Evolutionary conservation across 1,140 invertebrate genomes (phyloP).

Genomic region (Papilio xuthus): DNA sequence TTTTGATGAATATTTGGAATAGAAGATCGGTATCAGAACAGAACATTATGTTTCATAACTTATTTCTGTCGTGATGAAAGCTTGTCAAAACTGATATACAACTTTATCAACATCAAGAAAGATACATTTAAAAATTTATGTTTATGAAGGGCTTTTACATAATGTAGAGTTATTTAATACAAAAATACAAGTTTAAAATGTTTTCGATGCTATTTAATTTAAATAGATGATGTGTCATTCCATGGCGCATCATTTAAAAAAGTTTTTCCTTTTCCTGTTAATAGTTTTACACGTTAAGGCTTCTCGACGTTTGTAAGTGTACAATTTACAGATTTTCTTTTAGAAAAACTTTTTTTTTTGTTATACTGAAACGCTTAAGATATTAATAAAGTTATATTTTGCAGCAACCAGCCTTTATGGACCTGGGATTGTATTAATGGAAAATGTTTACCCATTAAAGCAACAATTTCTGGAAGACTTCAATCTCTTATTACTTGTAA

Average conservation of each 20-base stretch:
- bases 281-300: conserved; percentile 2
- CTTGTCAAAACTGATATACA: neutral
- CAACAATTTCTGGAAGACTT: conserved; percentile 46
- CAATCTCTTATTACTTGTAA: conserved; percentile 80
- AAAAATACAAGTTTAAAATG: conserved; percentile 13
- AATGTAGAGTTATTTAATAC: conserved; percentile 16
- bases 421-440: conserved; percentile 69
- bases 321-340: neutral
- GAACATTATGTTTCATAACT: conserved; percentile 10
- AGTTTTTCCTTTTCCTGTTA: neutral
- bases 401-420: conserved; percentile 60
- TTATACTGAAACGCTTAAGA: neutral
- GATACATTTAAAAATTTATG: conserved; percentile 12
- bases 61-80: neutral
- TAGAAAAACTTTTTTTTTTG: neutral
- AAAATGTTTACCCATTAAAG: conserved; percentile 64
- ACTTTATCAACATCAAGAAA: conserved; percentile 18
- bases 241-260: conserved; percentile 13
- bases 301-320: conserved; percentile 26
- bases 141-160: neutral
- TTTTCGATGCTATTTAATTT: conserved; percentile 5
- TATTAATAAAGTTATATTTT: conserved; percentile 22
- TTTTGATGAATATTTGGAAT: conserved; percentile 23
- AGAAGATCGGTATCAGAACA: conserved; percentile 17
- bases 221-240: conserved; percentile 16